Evolutionary conservation across 1,140 invertebrate species (phyloP).

Genomic region (Aphelenchoides avenae): DNA sequence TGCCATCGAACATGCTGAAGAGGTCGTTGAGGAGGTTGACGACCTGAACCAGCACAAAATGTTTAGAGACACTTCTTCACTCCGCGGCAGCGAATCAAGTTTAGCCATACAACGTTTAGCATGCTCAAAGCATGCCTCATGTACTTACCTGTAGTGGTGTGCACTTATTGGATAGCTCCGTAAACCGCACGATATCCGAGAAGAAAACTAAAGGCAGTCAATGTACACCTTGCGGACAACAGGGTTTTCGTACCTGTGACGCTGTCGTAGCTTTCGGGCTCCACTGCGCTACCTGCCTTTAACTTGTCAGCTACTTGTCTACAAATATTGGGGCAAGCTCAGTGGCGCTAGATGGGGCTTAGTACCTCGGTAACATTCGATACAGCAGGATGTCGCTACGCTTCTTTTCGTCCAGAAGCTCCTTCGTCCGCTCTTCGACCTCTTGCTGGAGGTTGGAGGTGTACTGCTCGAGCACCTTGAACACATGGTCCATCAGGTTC

Average conservation of each 20-base stretch:
- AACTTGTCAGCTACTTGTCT: slow-evolving; percentile 67
- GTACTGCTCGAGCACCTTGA: slow-evolving; percentile 80
- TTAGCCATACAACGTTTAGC: too few relatives aligned
- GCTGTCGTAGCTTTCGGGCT: slow-evolving; percentile 92
- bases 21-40: slow-evolving; percentile 90
- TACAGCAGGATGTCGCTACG: slow-evolving; percentile 8
- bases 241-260: too few relatives aligned
- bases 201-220: too few relatives aligned
- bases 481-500: slow-evolving; percentile 80
- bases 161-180: slow-evolving; percentile 86
- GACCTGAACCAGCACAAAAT: too few relatives aligned
- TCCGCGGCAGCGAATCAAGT: too few relatives aligned
- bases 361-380: slow-evolving; percentile 55
- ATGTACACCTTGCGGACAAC: too few relatives aligned
- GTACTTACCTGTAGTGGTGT: slow-evolving; percentile 75
- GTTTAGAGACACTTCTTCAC: too few relatives aligned
- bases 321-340: not conserved
- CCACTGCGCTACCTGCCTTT: slow-evolving; percentile 80
- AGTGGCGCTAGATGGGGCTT: slow-evolving; percentile 48
- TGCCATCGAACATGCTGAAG: slow-evolving; percentile 86
- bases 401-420: slow-evolving; percentile 4
- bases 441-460: slow-evolving; percentile 75
- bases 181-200: slow-evolving; percentile 97
- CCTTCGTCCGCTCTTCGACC: slow-evolving; percentile 82
- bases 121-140: too few relatives aligned